Evolutionary conservation across 2,113 vertebrate genomes (phyloP), one percentile per base, ranked within the genome.

Genomic region (Toxotes chatareus): DNA sequence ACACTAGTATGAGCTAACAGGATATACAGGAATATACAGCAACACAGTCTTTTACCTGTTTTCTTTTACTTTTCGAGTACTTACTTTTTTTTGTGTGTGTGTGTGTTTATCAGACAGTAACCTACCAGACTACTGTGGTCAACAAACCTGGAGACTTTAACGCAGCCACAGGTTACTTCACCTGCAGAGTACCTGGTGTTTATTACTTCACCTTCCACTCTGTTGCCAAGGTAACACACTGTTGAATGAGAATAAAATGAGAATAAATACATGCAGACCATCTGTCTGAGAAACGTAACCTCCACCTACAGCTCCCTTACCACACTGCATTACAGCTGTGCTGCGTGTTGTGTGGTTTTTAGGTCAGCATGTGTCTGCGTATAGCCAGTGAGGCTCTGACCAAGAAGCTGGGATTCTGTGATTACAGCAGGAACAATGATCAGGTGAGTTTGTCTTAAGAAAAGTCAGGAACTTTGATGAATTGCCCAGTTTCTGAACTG

Each of bases 171-270:
- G 87, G 90, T 4, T 0, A 7, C 1, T 93, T 93, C 80, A 82
- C 40, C 56, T 93, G 91, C 84, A 86, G 47, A 5, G 6, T 55
- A 13, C 0, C 86, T 21, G 91, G 91, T 2, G 13, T 80, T 53
- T 93, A 91, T 23, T 93, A 93, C 79, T 91, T 93, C 84, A 88
- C 17, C 74, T 93, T 93, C 79, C 59, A 84, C 73, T 76, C 82
- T 1, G 0, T 56, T 3, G 71, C 90, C 27, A 91, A 84, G 90
- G 91, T 90, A 80, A 65, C 46, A 4, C 38, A 8, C 63, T 3
- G 31, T 36, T 23, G 21, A 42, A 9, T 23, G 7, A n/a, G 27
- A 42, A 38, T 49, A 6, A 38, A 11, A 27, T 27, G 27, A 8
- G 6, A 38, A 38, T 38, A 38, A 38, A 38, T 7, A 38, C 36